Evolutionary conservation across 2,797 vertebrate species (phyloP), one percentile per base, ranked within the genome.

Genomic region (Pseudomugil gertrudae): DNA sequence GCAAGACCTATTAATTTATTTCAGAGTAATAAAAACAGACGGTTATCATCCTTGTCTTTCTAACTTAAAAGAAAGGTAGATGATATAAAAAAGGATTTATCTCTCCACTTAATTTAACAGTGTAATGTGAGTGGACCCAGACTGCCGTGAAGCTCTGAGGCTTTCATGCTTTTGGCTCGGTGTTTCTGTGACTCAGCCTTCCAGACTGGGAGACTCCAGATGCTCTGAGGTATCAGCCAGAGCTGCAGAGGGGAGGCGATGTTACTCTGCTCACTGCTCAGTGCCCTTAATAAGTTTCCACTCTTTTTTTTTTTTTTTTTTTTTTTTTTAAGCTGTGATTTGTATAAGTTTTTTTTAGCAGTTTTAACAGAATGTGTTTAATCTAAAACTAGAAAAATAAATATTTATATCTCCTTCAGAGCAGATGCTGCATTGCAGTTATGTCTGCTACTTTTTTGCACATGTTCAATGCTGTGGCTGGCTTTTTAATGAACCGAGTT

Each of bases 201-300:
- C 35, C 55, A 84, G 81, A 88, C 83, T 81, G 68, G 21, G 69
- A 85, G 86, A 73, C 84, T 87, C 80, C 76, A 69, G 68, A 73
- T 71, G 56, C 52, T 33, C 38, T 11, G n/a, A n/a, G 30, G 8
- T 30, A 24, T 72, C 62, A 70, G 57, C 55, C 67, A 35, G 52
- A 33, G 60, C 69, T 71, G 68, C 62, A 68, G 45, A 66, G 72
- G 33, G 60, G 73, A 77, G 62, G 60, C 55, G 67, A 36, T 62
- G 72, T 69, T 78, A 63, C 72, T 75, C 56, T 47, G 15, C 68
- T 71, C 33, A 7, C 57, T 62, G 63, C 48, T 13, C 9, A 35
- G 69, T 55, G 43, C 58, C 66, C 27, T 26, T 24, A 74, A 30
- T 62, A 74, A 74, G 38, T 57, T 74, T 76, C 62, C 66, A 69